Percentiles rank a stretch among this genome's conserved stretches.
Evolutionary conservation across 2,113 vertebrate species (phyloP).

Genomic region (Cinclus mexicanus): DNA sequence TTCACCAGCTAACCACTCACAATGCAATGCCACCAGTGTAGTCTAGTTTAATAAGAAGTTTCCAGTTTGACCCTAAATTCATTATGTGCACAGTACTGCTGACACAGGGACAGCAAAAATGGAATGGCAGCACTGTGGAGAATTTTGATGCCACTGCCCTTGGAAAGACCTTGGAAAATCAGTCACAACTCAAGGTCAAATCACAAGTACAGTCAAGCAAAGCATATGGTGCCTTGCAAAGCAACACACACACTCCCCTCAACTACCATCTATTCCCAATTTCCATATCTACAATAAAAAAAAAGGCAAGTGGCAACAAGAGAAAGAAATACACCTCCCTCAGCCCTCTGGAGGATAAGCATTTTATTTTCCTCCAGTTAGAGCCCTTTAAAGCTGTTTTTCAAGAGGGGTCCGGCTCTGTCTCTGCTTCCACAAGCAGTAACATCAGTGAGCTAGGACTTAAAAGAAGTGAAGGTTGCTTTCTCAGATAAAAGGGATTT

Average conservation of each 20-base stretch:
- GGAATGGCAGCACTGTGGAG: rapidly evolving
- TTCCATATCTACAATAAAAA: background rate
- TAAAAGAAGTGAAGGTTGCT: background rate
- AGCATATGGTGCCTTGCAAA: background rate
- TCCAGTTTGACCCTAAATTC: background rate
- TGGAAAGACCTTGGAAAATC: background rate
- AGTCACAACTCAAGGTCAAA: background rate
- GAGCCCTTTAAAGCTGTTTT: background rate
- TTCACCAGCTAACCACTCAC: background rate
- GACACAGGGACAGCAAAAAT: background rate
- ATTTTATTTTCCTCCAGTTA: background rate
- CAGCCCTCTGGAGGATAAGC: background rate
- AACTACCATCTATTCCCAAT: background rate
- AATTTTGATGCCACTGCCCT: background rate
- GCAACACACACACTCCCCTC: background rate
- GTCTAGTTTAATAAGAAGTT: background rate
- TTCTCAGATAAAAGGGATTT: constrained; percentile 8
- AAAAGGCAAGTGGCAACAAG: background rate
- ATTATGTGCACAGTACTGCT: background rate
- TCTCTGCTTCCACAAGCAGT: background rate
- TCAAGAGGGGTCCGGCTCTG: background rate
- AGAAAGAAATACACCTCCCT: background rate
- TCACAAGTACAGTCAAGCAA: background rate
- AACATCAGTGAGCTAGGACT: background rate
- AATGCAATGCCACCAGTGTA: background rate